Percentiles rank a stretch among this genome's conserved stretches.
Evolutionary conservation across 2,113 vertebrate genomes (phyloP).

Genomic region (Saimiri boliviensis): DNA sequence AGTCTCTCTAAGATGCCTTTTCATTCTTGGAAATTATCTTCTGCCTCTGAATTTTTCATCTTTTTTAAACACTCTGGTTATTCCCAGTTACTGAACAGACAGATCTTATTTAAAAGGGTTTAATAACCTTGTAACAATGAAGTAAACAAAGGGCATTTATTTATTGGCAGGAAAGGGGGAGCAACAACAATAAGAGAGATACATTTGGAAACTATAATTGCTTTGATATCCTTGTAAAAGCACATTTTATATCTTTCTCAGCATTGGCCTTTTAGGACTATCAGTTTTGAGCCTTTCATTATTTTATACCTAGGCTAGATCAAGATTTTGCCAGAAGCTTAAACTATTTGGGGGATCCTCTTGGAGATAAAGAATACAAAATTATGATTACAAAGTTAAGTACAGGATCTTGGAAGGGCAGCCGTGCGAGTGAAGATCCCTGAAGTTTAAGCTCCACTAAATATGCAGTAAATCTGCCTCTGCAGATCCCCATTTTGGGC

Average conservation of each 20-base stretch:
- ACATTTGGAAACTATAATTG: not conserved
- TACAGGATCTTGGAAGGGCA: not conserved
- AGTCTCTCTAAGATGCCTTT: not conserved
- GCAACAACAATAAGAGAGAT: not conserved
- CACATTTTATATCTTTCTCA: not conserved
- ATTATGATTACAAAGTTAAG: conserved; percentile 29
- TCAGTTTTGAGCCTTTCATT: not conserved
- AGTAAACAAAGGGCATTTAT: not conserved
- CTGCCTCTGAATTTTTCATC: conserved; percentile 34
- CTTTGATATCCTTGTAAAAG: not conserved
- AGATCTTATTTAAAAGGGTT: not conserved
- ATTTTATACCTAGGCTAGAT: not conserved
- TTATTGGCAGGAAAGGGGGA: not conserved
- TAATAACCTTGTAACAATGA: not conserved
- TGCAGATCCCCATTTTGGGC: not conserved
- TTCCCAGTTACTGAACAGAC: conserved; percentile 10
- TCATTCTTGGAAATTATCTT: conserved; percentile 48
- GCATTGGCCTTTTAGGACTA: not conserved
- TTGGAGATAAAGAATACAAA: conserved; percentile 40
- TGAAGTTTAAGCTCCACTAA: conserved; percentile 43
- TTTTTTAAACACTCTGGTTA: not conserved
- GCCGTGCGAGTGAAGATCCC: not conserved
- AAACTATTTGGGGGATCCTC: not conserved
- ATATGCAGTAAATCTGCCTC: conserved; percentile 24
- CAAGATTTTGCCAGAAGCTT: conserved; percentile 23